Conservation (phyloP, 2,113 vertebrate species). For the Rhinopomastus cyanomelas region DNA sequence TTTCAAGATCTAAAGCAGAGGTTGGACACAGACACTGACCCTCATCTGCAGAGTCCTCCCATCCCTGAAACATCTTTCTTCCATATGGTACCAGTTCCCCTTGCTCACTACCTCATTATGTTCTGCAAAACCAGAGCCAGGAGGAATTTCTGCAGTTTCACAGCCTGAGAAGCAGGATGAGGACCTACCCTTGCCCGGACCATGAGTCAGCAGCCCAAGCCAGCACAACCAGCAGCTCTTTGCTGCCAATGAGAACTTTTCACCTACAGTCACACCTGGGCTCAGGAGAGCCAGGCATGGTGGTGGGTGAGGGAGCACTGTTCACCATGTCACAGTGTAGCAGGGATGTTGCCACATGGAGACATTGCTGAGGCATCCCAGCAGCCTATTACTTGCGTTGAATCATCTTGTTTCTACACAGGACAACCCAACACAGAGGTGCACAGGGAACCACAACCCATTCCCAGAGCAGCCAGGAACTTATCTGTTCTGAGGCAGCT, state of each 20-base stretch:
- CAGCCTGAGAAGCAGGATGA: neutral
- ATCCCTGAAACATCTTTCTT: neutral
- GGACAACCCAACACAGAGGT: neutral
- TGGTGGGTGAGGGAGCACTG: neutral
- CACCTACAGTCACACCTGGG: neutral
- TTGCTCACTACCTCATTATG: rapidly evolving
- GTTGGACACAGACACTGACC: neutral
- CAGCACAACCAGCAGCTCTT: neutral
- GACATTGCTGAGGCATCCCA: rapidly evolving
- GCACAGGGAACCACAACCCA: neutral
- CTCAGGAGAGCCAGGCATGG: rapidly evolving
- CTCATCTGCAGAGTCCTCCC: rapidly evolving
- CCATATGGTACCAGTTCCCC: neutral
- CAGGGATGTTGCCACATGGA: rapidly evolving
- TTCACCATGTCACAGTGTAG: rapidly evolving
- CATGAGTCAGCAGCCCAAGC: neutral
- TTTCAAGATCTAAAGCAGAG: neutral
- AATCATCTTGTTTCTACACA: rapidly evolving
- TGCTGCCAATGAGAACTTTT: neutral
- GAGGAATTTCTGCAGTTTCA: neutral
- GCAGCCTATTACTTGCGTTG: neutral
- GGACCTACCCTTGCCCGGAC: neutral
- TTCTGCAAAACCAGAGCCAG: neutral
- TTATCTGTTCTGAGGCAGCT: neutral
- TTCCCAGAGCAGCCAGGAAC: neutral